Conservation (phyloP, 2,888 invertebrate genomes). For the Metopia argyrocephala region DNA sequence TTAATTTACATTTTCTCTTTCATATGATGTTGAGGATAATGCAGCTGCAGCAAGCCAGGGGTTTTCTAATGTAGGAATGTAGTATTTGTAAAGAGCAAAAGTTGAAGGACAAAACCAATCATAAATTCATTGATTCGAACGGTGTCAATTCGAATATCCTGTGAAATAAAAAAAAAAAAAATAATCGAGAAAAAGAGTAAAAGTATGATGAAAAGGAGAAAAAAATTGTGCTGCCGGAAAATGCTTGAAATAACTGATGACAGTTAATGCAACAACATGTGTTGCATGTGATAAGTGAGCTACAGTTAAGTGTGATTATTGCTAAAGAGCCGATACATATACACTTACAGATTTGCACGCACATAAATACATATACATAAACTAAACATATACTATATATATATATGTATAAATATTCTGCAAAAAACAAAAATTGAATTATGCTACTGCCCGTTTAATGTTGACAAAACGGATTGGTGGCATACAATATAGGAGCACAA, state of each 20-base stretch:
- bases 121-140: slow-evolving; percentile 61
- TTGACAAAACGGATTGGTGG: not conserved
- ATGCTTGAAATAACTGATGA: slow-evolving; percentile 47
- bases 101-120: slow-evolving; percentile 54
- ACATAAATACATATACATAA: slow-evolving; percentile 1
- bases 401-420: not conserved
- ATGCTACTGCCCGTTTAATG: not conserved
- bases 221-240: slow-evolving; percentile 27
- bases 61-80: no score
- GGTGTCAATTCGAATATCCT: slow-evolving; percentile 60
- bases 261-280: slow-evolving; percentile 52
- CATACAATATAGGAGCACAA: not conserved
- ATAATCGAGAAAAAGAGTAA: not conserved
- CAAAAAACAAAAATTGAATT: no score
- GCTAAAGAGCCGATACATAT: not conserved
- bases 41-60: no score
- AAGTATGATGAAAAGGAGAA: not conserved
- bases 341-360: not conserved
- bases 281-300: slow-evolving; percentile 51
- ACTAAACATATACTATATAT: no score
- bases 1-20: no score
- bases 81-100: no score
- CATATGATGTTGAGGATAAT: no score
- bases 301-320: slow-evolving; percentile 53
- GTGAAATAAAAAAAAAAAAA: not conserved